Conservation (phyloP, 2,113 vertebrate genomes). For the Hepsetus odoe region DNA sequence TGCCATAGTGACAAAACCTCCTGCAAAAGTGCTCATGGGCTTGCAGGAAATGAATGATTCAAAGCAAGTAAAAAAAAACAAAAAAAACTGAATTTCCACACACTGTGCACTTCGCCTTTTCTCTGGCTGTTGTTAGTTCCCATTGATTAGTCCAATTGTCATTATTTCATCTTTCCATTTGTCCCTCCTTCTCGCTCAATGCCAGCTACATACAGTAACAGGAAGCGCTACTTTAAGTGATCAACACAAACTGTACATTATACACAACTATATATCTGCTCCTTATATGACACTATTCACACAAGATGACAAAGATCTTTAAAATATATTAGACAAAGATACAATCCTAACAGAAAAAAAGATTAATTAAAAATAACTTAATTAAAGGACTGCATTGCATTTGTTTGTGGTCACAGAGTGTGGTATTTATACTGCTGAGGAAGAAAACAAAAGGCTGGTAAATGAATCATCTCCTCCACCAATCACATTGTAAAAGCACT, state of each 20-base stretch:
- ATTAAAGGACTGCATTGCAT: background rate
- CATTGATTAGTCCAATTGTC: background rate
- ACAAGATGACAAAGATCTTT: constrained; percentile 1
- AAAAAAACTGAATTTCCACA: constrained; percentile 16
- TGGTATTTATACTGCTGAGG: background rate
- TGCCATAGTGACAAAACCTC: constrained; percentile 46
- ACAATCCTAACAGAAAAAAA: background rate
- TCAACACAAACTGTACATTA: constrained; percentile 40
- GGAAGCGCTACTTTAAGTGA: constrained; percentile 29
- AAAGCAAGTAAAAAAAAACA: constrained; percentile 42
- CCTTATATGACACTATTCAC: constrained; percentile 24
- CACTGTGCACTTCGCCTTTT: background rate
- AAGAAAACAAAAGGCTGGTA: constrained; percentile 22
- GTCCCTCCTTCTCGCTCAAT: background rate
- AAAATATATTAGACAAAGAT: constrained; percentile 17
- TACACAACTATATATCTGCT: constrained; percentile 21
- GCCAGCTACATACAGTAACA: constrained; percentile 10
- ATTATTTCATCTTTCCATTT: background rate
- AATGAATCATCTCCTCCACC: constrained; percentile 8
- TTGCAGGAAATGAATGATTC: constrained; percentile 42
- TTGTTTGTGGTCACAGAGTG: background rate
- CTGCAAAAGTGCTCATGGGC: constrained; percentile 38
- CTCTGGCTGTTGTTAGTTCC: background rate
- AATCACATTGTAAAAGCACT: constrained; percentile 10
- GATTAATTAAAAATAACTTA: constrained; percentile 19